Evolutionary conservation across 1,140 invertebrate species (phyloP).

Genomic region (Drosophila leontia): DNA sequence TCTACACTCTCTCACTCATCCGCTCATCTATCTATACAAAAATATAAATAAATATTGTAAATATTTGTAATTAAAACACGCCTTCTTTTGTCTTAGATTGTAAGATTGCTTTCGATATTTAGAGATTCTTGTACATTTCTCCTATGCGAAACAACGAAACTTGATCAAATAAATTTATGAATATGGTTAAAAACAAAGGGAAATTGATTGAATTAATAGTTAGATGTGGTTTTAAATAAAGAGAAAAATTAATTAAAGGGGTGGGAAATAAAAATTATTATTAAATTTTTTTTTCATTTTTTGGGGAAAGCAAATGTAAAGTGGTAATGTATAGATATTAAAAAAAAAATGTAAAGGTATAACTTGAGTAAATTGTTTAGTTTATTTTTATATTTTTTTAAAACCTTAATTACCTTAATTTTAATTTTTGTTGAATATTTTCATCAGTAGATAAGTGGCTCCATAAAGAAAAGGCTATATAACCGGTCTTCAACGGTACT

Average conservation of each 20-base stretch:
- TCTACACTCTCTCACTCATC: constrained; percentile 14
- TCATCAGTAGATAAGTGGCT: too few relatives aligned
- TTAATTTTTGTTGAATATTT: neutral
- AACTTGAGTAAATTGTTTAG: neutral
- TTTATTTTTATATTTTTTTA: neutral
- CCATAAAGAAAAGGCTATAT: neutral
- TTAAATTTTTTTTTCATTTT: too few relatives aligned
- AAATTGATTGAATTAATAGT: constrained; percentile 46
- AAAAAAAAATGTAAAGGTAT: neutral
- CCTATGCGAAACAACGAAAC: constrained; percentile 54
- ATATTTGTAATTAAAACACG: constrained; percentile 65
- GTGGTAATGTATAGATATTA: too few relatives aligned
- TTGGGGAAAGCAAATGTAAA: neutral
- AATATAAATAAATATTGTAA: constrained; percentile 66
- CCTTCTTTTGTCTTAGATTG: constrained; percentile 44
- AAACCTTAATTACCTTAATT: neutral
- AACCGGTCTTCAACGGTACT: neutral
- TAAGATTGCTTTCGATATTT: constrained; percentile 44
- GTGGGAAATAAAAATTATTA: too few relatives aligned
- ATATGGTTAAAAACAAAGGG: constrained; percentile 21
- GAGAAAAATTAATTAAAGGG: neutral
- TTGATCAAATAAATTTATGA: constrained; percentile 55
- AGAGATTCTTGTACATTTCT: constrained; percentile 44
- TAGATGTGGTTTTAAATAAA: neutral
- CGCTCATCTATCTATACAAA: constrained; percentile 20